phyloP scores from a whole-genome alignment of 2,888 invertebrate species.

The Pandemis heparana region DNA sequence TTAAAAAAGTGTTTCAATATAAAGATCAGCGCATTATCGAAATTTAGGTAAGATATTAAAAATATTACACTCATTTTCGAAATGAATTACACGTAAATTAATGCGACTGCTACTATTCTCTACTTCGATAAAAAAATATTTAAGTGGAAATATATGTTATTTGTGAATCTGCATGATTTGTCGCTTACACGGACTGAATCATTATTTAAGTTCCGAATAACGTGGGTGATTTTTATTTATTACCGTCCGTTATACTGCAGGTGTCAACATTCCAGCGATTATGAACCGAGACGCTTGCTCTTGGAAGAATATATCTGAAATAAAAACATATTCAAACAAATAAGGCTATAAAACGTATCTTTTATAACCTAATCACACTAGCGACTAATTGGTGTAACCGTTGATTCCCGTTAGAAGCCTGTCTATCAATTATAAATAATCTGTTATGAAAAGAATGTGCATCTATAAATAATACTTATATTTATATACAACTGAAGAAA shows the following conservation, averaged over 20 bases:
- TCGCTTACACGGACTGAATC: slow-evolving; percentile 23
- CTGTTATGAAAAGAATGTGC: background rate
- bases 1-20: background rate
- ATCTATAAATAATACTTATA: background rate
- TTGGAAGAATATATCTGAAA: background rate
- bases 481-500: background rate
- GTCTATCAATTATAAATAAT: background rate
- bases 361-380: slow-evolving; percentile 11
- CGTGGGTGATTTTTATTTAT: slow-evolving; percentile 40
- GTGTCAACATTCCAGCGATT: slow-evolving; percentile 30
- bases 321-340: background rate
- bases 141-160: slow-evolving; percentile 32
- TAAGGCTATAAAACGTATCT: slow-evolving; percentile 1
- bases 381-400: slow-evolving; percentile 3
- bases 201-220: slow-evolving; percentile 23
- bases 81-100: slow-evolving; percentile 4
- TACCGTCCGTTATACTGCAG: slow-evolving; percentile 26
- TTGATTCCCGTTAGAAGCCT: slow-evolving; percentile 13
- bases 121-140: background rate
- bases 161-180: slow-evolving; percentile 6
- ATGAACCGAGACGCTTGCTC: background rate
- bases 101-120: background rate
- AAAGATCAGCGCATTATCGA: background rate
- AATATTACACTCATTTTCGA: background rate
- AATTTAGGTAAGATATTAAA: background rate